Conservation (phyloP, 2,888 invertebrate species). For the Acleris literana region DNA sequence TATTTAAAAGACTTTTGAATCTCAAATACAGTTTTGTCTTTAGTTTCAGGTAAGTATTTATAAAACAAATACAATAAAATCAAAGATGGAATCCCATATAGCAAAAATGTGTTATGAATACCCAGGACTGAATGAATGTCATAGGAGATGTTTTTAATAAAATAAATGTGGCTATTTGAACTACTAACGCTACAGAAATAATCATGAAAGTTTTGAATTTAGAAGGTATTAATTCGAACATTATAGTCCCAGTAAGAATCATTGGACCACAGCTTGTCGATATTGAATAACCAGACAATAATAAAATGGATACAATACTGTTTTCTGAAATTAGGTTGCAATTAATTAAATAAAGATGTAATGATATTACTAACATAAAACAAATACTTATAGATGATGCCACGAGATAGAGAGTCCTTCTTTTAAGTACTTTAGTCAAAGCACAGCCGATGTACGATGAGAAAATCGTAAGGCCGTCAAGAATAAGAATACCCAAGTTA, state of each 20-base stretch:
- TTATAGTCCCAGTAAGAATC: background rate
- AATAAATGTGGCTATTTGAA: background rate
- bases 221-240: background rate
- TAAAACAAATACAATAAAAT: too few species aligned
- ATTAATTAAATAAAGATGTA: too few species aligned
- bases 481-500: too few species aligned
- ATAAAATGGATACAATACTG: too few species aligned
- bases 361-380: too few species aligned
- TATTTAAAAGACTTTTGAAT: conserved; percentile 3
- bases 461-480: too few species aligned
- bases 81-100: background rate
- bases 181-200: background rate
- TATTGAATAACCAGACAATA: too few species aligned
- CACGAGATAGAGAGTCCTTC: too few species aligned
- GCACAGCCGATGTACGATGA: too few species aligned
- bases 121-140: conserved; percentile 1
- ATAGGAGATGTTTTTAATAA: background rate
- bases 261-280: background rate
- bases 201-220: background rate
- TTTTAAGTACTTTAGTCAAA: too few species aligned
- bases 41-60: conserved; percentile 7
- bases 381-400: too few species aligned
- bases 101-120: background rate
- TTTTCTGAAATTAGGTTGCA: too few species aligned
- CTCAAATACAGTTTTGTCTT: background rate